A percentile compares a stretch with the other conserved stretches of the same genome.
phyloP scores from a whole-genome alignment of 2,797 vertebrate genomes.

The Myotis pilosus region DNA sequence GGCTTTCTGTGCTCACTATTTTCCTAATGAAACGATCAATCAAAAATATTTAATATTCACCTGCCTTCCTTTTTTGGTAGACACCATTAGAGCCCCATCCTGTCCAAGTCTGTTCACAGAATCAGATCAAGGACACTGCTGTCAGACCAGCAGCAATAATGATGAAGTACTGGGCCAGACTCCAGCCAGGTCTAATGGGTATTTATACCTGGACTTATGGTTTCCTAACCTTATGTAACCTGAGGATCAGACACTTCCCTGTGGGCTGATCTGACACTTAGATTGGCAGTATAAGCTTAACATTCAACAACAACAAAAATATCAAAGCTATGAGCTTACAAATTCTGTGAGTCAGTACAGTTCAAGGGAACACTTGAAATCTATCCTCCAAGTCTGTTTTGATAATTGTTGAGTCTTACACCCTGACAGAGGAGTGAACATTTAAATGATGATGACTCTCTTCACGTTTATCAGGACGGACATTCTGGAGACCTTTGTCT shows the following conservation, averaged over 20 bases:
- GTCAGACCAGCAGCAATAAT: background rate
- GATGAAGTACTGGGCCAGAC: background rate
- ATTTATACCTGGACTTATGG: background rate
- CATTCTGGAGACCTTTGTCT: background rate
- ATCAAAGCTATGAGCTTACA: background rate
- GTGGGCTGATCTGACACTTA: background rate
- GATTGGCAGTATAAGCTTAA: background rate
- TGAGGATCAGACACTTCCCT: background rate
- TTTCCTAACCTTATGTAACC: background rate
- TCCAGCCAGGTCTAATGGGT: background rate
- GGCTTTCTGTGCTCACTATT: background rate
- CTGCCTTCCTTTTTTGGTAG: background rate
- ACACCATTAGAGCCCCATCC: background rate
- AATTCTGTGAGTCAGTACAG: slow-evolving; percentile 31
- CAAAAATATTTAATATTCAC: background rate
- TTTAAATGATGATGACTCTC: slow-evolving; percentile 15
- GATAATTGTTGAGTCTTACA: slow-evolving; percentile 3
- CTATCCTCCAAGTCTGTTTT: slow-evolving; percentile 30
- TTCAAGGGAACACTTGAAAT: slow-evolving; percentile 42
- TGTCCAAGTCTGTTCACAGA: background rate
- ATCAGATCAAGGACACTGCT: background rate
- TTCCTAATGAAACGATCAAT: background rate
- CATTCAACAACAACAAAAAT: slow-evolving; percentile 31
- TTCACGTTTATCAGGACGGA: slow-evolving; percentile 38
- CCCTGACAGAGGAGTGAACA: background rate